Evolutionary conservation across 2,888 invertebrate genomes (phyloP), one percentile per base, ranked within the genome.

Genomic region (Phyto melanocephala): DNA sequence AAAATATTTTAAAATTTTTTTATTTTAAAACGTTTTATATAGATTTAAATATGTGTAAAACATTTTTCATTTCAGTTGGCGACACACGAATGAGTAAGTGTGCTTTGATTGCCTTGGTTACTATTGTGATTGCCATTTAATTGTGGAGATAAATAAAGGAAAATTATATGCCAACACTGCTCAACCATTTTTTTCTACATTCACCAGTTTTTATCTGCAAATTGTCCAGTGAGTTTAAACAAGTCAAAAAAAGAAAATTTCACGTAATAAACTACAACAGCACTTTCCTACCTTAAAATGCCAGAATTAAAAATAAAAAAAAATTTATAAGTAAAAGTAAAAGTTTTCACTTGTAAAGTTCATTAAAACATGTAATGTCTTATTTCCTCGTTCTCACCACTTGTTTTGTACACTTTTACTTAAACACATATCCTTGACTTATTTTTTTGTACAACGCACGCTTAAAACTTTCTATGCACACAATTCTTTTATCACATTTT

Each of bases 401-500:
- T 62, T 52, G n/a, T 17, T 17, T 4, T 8, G 22, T 20, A 17
- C 1, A 50, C 20, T 24, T 60, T 63, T 33, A 78, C 62, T 74
- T 56, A n/a, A 68, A 56, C n/a, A 40, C 7, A 47, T 54, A 70
- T 75, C 78, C 81, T 82, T 82, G 74, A 82, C 58, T 54, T 58
- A 65, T 58, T 58, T 42, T 28, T n/a, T n/a, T n/a, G n/a, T n/a
- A n/a, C n/a, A n/a, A 40, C 1, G 13, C 40, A 40, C n/a, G 17
- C 40, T 42, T 47, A 75, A 58, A 75, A 24, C 15, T 62, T 42
- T 65, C 22, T 42, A 37, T 68, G n/a, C 20, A 37, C 17, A 47
- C 13, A 60, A 15, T 28, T 75, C 37, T 37, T 13, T 10, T 15
- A 7, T 13, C 7, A n/a, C 40, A 42, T 3, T 42, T 50, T 60